These are phyloP conservation scores for Tapirus terrestris DNA, from an alignment of 2,113 vertebrate species.

Conservation along the genomic window DNA sequence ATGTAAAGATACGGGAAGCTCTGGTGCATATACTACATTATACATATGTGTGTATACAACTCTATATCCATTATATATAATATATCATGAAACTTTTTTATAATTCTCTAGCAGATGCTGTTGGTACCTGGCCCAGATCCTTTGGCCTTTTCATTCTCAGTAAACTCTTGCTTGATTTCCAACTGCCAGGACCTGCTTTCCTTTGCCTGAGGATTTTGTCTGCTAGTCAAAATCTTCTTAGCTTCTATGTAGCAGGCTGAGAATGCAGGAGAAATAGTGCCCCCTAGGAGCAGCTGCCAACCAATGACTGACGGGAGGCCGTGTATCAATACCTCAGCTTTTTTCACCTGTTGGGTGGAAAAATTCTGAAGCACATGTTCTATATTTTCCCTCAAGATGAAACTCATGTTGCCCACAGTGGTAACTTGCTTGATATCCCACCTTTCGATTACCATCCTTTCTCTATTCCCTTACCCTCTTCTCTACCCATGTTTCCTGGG, in stretches of 20 bases:
- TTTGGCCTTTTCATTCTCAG: background rate
- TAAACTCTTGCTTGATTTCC: background rate
- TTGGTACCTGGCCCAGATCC: background rate
- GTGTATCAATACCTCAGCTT: background rate
- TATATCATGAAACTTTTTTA: background rate
- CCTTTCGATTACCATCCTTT: background rate
- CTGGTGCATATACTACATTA: rapidly evolving
- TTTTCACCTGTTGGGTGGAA: rapidly evolving
- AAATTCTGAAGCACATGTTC: background rate
- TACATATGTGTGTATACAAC: background rate
- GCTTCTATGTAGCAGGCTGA: background rate
- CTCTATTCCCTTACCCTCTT: background rate
- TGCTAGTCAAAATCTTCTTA: background rate
- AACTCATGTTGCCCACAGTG: background rate
- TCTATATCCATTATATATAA: too few relatives aligned
- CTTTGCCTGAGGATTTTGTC: background rate
- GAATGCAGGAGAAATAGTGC: background rate
- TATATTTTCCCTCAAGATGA: background rate
- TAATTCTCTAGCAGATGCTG: background rate
- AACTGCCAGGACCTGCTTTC: background rate
- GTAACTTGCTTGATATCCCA: background rate
- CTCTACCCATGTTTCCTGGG: background rate
- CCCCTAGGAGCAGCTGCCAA: background rate
- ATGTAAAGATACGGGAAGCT: background rate
- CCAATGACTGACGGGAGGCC: background rate